phyloP scores from a whole-genome alignment of 2,113 vertebrate genomes.

The Gopherus evgoodei region DNA sequence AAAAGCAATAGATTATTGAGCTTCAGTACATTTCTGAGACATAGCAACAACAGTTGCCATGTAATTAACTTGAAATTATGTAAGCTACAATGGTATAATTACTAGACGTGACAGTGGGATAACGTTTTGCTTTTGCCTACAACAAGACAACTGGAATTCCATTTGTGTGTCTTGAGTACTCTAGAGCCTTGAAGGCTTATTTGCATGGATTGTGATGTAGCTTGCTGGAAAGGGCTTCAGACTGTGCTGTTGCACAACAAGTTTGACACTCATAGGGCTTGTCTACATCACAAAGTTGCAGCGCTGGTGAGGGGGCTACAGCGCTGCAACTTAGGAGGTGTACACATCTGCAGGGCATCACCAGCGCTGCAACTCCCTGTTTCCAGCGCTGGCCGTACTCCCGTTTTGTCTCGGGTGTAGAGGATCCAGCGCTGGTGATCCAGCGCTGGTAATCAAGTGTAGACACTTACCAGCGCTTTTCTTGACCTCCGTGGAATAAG shows the following conservation, averaged over 20 bases:
- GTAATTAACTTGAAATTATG: not conserved
- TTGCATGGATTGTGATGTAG: not conserved
- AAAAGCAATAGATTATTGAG: accelerated
- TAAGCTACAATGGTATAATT: not conserved
- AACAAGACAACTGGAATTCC: not conserved
- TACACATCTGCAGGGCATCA: too few species aligned
- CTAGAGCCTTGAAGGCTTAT: not conserved
- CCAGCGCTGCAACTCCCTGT: too few species aligned
- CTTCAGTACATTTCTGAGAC: accelerated
- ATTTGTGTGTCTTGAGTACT: not conserved
- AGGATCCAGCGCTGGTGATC: too few species aligned
- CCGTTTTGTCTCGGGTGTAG: too few species aligned
- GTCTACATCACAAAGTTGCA: too few species aligned
- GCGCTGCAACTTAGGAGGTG: too few species aligned
- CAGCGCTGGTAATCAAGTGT: too few species aligned
- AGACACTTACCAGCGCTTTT: too few species aligned
- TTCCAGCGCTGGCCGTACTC: too few species aligned
- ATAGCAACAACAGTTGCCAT: not conserved
- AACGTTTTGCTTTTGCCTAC: not conserved
- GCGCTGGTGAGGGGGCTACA: too few species aligned
- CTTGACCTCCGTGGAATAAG: too few species aligned
- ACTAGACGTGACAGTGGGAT: not conserved
- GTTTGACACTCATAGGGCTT: not conserved
- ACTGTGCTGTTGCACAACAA: not conserved
- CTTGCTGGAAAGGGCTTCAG: too few species aligned